A percentile compares a stretch with the other conserved stretches of the same genome.
phyloP scores from a whole-genome alignment of 1,140 invertebrate genomes.

The Onthophagus taurus region DNA sequence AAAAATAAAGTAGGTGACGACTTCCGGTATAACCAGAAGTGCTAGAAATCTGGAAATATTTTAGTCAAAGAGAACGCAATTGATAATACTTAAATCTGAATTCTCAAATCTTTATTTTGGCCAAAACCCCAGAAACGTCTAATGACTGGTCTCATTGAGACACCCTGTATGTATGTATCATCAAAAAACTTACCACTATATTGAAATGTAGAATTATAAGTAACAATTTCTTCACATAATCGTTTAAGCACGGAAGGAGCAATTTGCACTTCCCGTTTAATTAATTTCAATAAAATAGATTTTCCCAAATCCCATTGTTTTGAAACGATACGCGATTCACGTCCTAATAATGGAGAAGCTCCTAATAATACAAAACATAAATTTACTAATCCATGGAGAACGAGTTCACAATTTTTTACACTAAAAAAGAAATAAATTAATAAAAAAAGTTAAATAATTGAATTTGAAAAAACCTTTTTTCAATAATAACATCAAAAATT shows the following conservation, averaged over 20 bases:
- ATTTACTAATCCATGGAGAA: constrained; percentile 44
- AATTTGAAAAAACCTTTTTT: neutral
- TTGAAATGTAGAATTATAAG: constrained; percentile 35
- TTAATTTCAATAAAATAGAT: constrained; percentile 42
- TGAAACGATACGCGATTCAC: constrained; percentile 28
- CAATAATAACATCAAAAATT: constrained; percentile 17
- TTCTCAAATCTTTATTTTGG: too few relatives aligned
- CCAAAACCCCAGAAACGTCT: too few relatives aligned
- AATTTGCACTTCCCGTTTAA: constrained; percentile 41
- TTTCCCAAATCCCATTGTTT: constrained; percentile 40
- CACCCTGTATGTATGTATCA: too few relatives aligned
- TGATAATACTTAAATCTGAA: too few relatives aligned
- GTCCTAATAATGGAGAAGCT: constrained; percentile 27
- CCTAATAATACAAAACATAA: constrained; percentile 44
- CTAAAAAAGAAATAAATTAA: constrained; percentile 30
- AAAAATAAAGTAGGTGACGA: too few relatives aligned
- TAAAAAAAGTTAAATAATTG: neutral
- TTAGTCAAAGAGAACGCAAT: too few relatives aligned
- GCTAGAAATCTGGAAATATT: too few relatives aligned
- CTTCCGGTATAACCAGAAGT: too few relatives aligned
- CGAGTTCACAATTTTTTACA: constrained; percentile 42
- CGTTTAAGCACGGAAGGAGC: constrained; percentile 38
- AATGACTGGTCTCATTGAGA: too few relatives aligned
- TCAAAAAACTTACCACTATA: constrained; percentile 43
- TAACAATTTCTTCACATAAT: constrained; percentile 41